phyloP scores from a whole-genome alignment of 1,140 invertebrate genomes.

The Sitobion miscanthi region DNA sequence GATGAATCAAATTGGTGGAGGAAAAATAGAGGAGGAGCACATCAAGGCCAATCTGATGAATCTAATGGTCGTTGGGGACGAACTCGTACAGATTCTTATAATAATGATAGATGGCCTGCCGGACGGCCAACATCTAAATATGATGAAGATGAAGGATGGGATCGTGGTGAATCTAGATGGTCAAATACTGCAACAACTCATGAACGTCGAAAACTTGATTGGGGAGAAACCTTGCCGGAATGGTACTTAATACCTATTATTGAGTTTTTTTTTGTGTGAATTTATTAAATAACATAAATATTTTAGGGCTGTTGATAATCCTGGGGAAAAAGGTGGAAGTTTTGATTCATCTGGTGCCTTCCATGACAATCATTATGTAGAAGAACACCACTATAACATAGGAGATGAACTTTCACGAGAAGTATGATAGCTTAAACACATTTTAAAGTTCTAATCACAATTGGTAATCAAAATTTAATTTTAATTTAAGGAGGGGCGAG shows the following conservation, averaged over 20 bases:
- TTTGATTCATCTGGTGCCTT: slow-evolving; percentile 88
- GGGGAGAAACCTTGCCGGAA: slow-evolving; percentile 57
- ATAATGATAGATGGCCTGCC: slow-evolving; percentile 48
- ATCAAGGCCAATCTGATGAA: slow-evolving; percentile 47
- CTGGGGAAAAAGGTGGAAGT: slow-evolving; percentile 78
- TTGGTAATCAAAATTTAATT: background rate
- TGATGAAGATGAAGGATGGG: slow-evolving; percentile 55
- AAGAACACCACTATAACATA: slow-evolving; percentile 63
- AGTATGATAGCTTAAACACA: background rate
- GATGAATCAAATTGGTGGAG: slow-evolving; percentile 54
- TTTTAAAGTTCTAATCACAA: background rate
- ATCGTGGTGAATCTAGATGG: slow-evolving; percentile 50
- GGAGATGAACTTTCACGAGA: slow-evolving; percentile 22
- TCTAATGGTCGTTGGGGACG: slow-evolving; percentile 53
- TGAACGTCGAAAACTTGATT: slow-evolving; percentile 50
- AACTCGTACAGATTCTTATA: slow-evolving; percentile 52
- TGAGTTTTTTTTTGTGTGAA: background rate
- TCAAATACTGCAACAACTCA: slow-evolving; percentile 22
- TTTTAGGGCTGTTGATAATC: slow-evolving; percentile 73
- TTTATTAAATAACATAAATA: background rate
- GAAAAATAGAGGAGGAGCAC: slow-evolving; percentile 51
- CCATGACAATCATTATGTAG: slow-evolving; percentile 70
- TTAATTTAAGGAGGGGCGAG: slow-evolving; percentile 22
- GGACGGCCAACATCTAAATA: slow-evolving; percentile 41
- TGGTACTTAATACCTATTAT: slow-evolving; percentile 30